Conservation (phyloP, 2,797 vertebrate genomes). For the Chloroceryle inda region DNA sequence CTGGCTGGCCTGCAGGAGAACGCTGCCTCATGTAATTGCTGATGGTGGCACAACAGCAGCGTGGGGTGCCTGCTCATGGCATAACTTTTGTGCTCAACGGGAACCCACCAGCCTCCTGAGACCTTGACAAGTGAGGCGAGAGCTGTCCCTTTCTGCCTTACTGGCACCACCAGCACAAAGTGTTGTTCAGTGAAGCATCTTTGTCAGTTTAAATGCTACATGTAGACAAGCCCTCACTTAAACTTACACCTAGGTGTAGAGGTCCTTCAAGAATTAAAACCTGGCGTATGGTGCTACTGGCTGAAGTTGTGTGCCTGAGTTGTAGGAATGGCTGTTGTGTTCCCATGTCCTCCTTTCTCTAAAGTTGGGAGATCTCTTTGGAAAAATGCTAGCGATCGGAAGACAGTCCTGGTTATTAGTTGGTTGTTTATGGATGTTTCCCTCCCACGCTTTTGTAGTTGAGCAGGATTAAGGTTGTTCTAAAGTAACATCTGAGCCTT, state of each 20-base stretch:
- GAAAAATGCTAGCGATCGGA: background rate
- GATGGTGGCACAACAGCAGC: background rate
- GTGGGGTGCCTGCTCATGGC: background rate
- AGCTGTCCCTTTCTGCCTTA: background rate
- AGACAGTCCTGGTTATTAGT: background rate
- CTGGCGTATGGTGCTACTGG: fast-evolving
- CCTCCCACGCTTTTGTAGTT: background rate
- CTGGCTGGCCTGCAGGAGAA: background rate
- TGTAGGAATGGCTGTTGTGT: background rate
- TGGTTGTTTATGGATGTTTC: background rate
- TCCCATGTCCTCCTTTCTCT: background rate
- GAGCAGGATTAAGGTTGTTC: background rate
- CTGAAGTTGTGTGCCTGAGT: background rate
- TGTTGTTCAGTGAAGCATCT: background rate
- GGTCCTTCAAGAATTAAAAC: background rate
- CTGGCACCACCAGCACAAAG: background rate
- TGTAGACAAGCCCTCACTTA: background rate
- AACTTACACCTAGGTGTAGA: fast-evolving
- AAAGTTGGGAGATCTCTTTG: background rate
- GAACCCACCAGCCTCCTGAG: background rate
- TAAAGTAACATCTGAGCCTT: slow-evolving; percentile 17
- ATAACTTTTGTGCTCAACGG: background rate
- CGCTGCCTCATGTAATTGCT: background rate
- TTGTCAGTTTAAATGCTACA: background rate
- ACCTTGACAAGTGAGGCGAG: background rate